A percentile compares a stretch with the other conserved stretches of the same genome.
Evolutionary conservation across 2,113 vertebrate species (phyloP).

Genomic region (Ahaetulla prasina): DNA sequence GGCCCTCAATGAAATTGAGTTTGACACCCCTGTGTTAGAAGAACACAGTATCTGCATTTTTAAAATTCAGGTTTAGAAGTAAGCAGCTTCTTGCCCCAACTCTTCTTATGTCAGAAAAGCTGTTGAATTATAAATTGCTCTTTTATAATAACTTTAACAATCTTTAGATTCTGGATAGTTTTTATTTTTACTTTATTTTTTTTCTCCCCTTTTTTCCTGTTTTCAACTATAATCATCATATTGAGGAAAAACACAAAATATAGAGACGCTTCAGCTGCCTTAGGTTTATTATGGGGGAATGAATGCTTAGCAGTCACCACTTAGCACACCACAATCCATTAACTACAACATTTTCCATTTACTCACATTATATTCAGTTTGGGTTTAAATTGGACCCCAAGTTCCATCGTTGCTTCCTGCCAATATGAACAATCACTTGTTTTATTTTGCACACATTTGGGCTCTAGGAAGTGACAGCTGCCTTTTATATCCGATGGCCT

Average conservation of each 20-base stretch:
- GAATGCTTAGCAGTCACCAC: background rate
- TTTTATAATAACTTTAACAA: background rate
- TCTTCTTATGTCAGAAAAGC: background rate
- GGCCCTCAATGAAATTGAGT: too few species aligned
- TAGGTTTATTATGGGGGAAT: background rate
- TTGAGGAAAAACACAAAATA: background rate
- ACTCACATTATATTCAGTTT: background rate
- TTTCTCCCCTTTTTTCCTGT: background rate
- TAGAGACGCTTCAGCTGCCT: background rate
- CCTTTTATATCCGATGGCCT: background rate
- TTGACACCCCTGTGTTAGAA: background rate
- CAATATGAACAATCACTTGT: background rate
- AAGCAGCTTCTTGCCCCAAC: background rate
- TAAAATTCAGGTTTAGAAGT: background rate
- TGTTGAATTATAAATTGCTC: background rate
- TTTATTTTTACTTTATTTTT: background rate
- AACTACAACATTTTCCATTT: background rate
- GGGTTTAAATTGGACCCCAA: background rate
- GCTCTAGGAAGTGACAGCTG: background rate
- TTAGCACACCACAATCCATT: background rate
- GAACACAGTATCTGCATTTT: background rate
- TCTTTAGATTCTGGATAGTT: background rate
- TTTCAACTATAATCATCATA: background rate
- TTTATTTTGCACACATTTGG: background rate
- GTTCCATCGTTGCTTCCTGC: background rate